Base-by-base conservation (phyloP, 1,140 invertebrate genomes). In the Penaeus japonicus region DNA sequence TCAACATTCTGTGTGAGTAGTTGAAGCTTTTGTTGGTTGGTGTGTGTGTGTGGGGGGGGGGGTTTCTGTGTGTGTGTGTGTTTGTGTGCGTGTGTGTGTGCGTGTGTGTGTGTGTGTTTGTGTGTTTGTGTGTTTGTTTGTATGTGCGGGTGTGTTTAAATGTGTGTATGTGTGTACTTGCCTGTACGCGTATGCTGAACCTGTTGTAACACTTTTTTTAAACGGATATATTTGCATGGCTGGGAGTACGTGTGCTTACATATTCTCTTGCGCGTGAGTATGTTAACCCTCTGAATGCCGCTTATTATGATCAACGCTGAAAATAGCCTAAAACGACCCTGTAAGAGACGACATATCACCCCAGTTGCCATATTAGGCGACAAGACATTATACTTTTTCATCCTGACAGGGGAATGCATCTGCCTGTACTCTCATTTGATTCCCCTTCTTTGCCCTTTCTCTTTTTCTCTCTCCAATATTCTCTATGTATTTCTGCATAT, bases 1-100 rank as follows among this genome's bases (percentile, higher is more conserved):
- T 97, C 32, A 94, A 96, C 91, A 96, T 97, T 91, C 95, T 97
- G 93, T 97, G 91, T 91, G 84, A 91, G 91, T 91, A n/a, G 12
- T 30, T 54, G 30, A 39, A 10, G 15, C 1, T 70, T 35, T 24
- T 12, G 12, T 24, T 32, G 59, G 7, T 1, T 62, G 59, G 24
- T 5, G 80, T 35, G 24, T 12, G 57, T 0, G 80, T 30, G 24
- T 17, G 27, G 17, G 3, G 32, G 80, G 15, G 80, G 12, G 47
- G 4, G 80, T n/a, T 2, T 17, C 55, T 62, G 32, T 59, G 59
- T 65, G 59, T 47, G 59, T 35, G 55, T 20, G 59, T 32, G 55
- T 62, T 32, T 35, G 59, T 65, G 81, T 47, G 81, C 35, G 81
- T 18, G 55, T 57, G 57, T 32, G 57, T 35, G 81, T 65, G 59